Percentiles rank a stretch among this genome's conserved stretches.
Conservation (phyloP, 2,113 vertebrate species). For the Varanus salvator region DNA sequence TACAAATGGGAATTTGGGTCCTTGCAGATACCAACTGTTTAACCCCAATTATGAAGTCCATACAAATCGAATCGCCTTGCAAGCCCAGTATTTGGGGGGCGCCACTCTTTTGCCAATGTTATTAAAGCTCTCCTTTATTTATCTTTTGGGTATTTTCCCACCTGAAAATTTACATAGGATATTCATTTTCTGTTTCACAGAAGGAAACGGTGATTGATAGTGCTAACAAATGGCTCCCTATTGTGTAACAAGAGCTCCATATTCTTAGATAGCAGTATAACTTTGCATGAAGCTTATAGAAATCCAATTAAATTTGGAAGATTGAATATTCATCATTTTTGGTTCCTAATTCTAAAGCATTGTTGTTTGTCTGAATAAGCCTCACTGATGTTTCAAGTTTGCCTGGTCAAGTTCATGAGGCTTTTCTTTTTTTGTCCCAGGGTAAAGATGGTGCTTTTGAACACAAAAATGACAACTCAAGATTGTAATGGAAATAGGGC, state of each 20-base stretch:
- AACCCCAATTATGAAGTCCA: background rate
- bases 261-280: background rate
- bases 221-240: background rate
- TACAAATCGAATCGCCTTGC: background rate
- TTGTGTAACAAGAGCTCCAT: background rate
- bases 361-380: background rate
- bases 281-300: background rate
- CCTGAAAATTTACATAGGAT: background rate
- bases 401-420: background rate
- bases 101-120: background rate
- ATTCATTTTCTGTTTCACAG: background rate
- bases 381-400: slow-evolving; percentile 28
- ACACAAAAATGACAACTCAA: background rate
- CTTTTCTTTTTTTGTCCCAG: background rate
- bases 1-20: background rate
- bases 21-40: background rate
- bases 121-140: background rate
- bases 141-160: background rate
- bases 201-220: background rate
- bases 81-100: background rate
- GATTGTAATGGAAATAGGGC: background rate
- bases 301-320: background rate
- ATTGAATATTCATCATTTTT: background rate
- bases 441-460: background rate
- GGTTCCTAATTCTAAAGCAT: background rate